Conservation (phyloP, 1,140 invertebrate genomes). For the Hylaeus volcanicus region DNA sequence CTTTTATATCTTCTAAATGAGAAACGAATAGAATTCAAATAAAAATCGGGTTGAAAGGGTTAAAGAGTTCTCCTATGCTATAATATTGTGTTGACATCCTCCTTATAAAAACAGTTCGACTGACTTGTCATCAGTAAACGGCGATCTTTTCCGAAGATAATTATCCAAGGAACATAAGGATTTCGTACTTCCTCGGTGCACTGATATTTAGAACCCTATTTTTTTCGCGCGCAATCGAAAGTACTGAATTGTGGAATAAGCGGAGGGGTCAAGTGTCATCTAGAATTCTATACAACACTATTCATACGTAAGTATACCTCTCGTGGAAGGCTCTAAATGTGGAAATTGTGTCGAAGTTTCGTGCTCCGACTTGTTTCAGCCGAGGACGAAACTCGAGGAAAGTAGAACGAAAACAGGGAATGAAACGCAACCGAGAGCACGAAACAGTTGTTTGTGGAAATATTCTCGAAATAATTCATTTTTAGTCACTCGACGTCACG, state of each 20-base stretch:
- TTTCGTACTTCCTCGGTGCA: not conserved
- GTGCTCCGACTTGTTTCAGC: not conserved
- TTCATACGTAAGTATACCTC: not conserved
- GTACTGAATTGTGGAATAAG: constrained; percentile 15
- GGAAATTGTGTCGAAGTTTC: not conserved
- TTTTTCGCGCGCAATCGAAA: not conserved
- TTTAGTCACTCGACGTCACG: too few relatives aligned
- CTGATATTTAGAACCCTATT: not conserved
- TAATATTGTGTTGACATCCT: too few relatives aligned
- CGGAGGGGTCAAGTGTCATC: constrained; percentile 18
- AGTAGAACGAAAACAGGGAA: not conserved
- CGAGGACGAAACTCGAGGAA: not conserved
- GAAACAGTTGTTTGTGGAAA: too few relatives aligned
- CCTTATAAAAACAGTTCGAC: too few relatives aligned
- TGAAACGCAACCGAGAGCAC: not conserved
- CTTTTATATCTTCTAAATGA: too few relatives aligned
- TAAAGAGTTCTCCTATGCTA: too few relatives aligned
- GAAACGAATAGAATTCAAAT: too few relatives aligned
- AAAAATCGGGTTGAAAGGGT: too few relatives aligned
- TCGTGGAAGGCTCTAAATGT: not conserved
- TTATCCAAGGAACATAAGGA: not conserved
- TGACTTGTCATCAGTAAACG: too few relatives aligned
- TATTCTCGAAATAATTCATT: too few relatives aligned
- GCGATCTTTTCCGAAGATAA: not conserved
- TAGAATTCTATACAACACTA: constrained; percentile 13